Evolutionary conservation across 2,113 vertebrate genomes (phyloP).

Genomic region (Triplophysa rosa): DNA sequence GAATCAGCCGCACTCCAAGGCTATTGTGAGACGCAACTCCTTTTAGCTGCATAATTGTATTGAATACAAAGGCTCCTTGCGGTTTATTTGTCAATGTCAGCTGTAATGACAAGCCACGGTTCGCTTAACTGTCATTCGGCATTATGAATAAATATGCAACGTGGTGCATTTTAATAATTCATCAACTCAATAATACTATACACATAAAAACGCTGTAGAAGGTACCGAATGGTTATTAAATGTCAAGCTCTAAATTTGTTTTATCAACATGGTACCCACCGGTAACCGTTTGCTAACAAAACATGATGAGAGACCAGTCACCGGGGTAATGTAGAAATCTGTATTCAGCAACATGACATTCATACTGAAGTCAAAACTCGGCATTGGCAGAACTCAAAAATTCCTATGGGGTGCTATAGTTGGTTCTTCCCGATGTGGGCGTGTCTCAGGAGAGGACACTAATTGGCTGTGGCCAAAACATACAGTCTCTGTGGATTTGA

Average conservation of each 20-base stretch:
- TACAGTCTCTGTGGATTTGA: slow-evolving; percentile 17
- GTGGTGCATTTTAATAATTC: not conserved
- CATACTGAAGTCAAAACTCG: not conserved
- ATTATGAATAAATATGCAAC: slow-evolving; percentile 2
- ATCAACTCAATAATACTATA: slow-evolving; percentile 2
- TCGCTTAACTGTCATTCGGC: not conserved
- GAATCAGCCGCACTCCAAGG: slow-evolving; percentile 55
- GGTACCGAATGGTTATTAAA: not conserved
- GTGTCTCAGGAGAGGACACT: slow-evolving; percentile 34
- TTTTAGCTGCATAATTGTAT: slow-evolving; percentile 33
- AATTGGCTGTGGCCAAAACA: slow-evolving; percentile 13
- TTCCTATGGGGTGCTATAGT: slow-evolving; percentile 7
- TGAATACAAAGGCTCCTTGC: slow-evolving; percentile 8
- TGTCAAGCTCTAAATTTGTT: not conserved
- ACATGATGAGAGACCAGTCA: not conserved
- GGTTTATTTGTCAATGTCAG: not conserved
- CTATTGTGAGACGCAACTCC: slow-evolving; percentile 55
- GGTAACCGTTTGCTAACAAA: not conserved
- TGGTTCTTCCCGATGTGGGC: slow-evolving; percentile 6
- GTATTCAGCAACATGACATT: slow-evolving; percentile 18
- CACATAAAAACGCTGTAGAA: not conserved
- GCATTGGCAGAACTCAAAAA: not conserved
- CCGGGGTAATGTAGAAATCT: slow-evolving; percentile 16
- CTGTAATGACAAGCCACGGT: not conserved
- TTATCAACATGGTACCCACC: not conserved